Evolutionary conservation across 2,113 vertebrate species (phyloP), one percentile per base, ranked within the genome.

Genomic region (Cricetomys ansorgei): DNA sequence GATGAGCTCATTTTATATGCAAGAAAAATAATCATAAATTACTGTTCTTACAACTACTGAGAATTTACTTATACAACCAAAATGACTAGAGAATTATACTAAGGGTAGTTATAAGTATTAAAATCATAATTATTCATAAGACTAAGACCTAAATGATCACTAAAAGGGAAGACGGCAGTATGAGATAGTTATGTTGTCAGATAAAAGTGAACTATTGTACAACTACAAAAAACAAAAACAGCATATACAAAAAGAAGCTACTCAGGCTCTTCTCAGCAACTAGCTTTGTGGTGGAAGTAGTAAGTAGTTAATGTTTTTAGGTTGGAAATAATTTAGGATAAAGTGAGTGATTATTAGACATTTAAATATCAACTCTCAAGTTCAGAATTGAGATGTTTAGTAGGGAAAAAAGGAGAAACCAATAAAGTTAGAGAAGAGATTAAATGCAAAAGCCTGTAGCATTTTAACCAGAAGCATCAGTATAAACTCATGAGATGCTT

Each of bases 1-100:
- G 91, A 57, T 72, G 31, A n/a, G 69, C 40, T 34, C 77, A 89
- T 95, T 94, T 92, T 73, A 88, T 53, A 89, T 50, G 62, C 15
- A 88, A 43, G n/a, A 88, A 91, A 95, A 85, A 62, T 43, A 31
- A 17, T 73, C 64, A 79, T 2, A 19, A 3, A 80, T 17, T 50
- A 40, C 45, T 65, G 3, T 73, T 86, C 45, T 53, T 16, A 37
- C 40, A 48, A 25, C 83, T 88, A 37, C 50, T 15, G 25, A 94
- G 85, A 89, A 65, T 62, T 59, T 48, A 84, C 31, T 48, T 79
- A 37, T 37, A 92, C 23, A 72, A 79, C n/a, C 23, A 89, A 92
- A 90, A 73, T 59, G 7, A 94, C n/a, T 92, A 80, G 31, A 88
- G 7, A 72, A 72, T 65, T 65, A 59, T 16, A 8, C 12, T 25